Conservation (phyloP, 2,888 invertebrate species). For the Tachystola acroxantha region DNA sequence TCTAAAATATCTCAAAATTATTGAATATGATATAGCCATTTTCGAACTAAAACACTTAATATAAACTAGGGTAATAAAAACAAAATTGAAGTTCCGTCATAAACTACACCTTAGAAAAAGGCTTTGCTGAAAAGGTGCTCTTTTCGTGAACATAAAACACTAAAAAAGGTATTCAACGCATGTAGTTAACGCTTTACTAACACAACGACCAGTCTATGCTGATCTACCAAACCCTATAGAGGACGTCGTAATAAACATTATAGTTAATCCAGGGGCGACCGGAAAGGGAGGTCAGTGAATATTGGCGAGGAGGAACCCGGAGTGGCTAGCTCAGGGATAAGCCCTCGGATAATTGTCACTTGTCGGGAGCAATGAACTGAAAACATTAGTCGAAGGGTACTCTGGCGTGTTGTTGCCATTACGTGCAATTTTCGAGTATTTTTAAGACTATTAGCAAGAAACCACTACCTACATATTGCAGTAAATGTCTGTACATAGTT, state of each 20-base stretch:
- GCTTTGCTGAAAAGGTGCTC: slow-evolving; percentile 11
- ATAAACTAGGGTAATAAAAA: no score
- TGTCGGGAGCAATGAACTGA: slow-evolving; percentile 47
- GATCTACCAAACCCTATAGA: slow-evolving; percentile 13
- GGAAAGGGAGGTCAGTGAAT: slow-evolving; percentile 20
- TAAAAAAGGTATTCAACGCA: slow-evolving; percentile 34
- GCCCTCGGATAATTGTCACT: slow-evolving; percentile 48
- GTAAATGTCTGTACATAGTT: no score
- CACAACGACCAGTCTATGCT: slow-evolving; percentile 19
- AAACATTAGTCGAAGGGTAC: slow-evolving; percentile 22
- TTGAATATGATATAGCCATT: no score
- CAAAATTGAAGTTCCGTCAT: no score
- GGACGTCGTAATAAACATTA: not conserved
- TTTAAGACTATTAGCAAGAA: no score
- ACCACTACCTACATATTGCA: no score
- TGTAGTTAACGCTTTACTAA: slow-evolving; percentile 27
- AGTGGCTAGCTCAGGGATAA: slow-evolving; percentile 36
- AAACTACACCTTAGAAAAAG: not conserved
- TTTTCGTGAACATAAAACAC: slow-evolving; percentile 27
- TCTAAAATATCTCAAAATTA: no score
- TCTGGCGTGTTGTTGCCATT: not conserved
- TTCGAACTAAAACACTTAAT: no score
- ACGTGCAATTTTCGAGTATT: not conserved
- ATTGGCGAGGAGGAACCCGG: slow-evolving; percentile 23
- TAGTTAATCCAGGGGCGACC: not conserved